Evolutionary conservation across 2,797 vertebrate genomes (phyloP).

Genomic region (Rachycentron canadum): DNA sequence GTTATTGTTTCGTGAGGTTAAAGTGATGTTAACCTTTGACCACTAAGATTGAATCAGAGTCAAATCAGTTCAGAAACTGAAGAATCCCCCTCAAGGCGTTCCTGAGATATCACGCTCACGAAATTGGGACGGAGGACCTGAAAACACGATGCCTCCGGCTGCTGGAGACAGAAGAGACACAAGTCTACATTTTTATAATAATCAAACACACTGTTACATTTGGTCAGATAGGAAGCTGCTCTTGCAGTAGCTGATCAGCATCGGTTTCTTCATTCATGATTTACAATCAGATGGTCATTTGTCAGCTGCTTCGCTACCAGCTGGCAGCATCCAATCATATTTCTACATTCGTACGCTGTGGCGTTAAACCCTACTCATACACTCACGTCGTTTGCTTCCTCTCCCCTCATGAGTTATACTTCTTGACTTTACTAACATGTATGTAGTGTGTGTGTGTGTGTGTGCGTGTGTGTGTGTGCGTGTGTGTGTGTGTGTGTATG

Average conservation of each 20-base stretch:
- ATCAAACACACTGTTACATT: background rate
- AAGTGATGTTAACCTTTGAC: too few species aligned
- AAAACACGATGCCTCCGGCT: too few species aligned
- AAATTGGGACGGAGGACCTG: too few species aligned
- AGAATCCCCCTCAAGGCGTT: too few species aligned
- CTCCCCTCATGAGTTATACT: background rate
- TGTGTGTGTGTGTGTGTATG: background rate
- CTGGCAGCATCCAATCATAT: background rate
- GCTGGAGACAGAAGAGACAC: too few species aligned
- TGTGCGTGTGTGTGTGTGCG: constrained; percentile 2
- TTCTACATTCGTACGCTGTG: background rate
- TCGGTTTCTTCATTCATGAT: constrained; percentile 3
- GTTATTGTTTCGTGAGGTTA: too few species aligned
- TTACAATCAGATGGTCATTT: background rate
- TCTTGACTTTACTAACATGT: background rate
- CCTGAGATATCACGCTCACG: too few species aligned
- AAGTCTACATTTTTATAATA: background rate
- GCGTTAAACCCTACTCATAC: background rate
- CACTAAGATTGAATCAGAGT: too few species aligned
- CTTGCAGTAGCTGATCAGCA: background rate
- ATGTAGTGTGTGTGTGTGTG: background rate
- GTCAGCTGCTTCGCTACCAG: constrained; percentile 6
- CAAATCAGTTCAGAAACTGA: too few species aligned
- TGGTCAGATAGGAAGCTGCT: background rate
- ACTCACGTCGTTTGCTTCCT: background rate